Percentiles rank a stretch among this genome's conserved stretches.
phyloP scores from a whole-genome alignment of 2,797 vertebrate species.

The Chelonia mydas region DNA sequence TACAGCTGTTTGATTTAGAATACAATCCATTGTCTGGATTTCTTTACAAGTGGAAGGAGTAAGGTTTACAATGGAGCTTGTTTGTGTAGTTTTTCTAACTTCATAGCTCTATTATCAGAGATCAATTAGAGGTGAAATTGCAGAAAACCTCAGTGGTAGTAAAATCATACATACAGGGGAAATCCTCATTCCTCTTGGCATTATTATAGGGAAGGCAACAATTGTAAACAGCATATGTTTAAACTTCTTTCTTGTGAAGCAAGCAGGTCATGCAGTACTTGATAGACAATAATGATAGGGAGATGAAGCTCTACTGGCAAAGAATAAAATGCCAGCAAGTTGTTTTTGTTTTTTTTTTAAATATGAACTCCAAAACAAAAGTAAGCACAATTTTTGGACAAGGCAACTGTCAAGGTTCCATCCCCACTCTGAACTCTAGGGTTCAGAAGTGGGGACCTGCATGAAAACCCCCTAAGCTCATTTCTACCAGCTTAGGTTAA shows the following conservation, averaged over 20 bases:
- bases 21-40: background rate
- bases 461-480: too few species aligned
- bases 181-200: background rate
- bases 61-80: background rate
- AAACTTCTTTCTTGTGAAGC: background rate
- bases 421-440: too few species aligned
- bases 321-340: background rate
- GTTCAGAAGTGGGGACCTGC: too few species aligned
- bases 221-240: background rate
- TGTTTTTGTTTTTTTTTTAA: background rate
- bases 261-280: background rate
- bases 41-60: background rate
- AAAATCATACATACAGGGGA: background rate
- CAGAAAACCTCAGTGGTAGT: background rate
- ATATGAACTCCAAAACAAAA: background rate
- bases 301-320: background rate
- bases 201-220: background rate
- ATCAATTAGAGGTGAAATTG: background rate
- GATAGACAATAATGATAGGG: background rate
- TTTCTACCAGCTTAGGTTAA: too few species aligned
- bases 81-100: background rate
- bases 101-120: background rate
- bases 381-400: background rate
- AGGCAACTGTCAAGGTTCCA: background rate
- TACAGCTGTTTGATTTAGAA: background rate